These are phyloP conservation scores for Allolobophora icterica DNA, from an alignment of 2,888 invertebrate species.

Conservation along the genomic window DNA sequence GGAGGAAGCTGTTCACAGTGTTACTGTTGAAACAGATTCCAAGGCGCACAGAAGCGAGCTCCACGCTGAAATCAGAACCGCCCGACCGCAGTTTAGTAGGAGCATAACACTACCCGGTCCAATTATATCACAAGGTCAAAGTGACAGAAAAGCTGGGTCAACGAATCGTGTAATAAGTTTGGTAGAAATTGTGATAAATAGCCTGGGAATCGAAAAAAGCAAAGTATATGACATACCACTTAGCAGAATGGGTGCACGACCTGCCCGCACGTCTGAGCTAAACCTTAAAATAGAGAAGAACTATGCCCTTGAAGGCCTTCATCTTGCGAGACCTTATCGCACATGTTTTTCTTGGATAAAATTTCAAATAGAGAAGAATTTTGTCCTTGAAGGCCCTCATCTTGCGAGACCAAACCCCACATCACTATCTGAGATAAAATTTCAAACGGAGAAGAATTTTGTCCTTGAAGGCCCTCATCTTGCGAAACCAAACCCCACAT, in stretches of 20 bases:
- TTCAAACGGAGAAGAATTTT: background rate
- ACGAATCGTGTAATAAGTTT: background rate
- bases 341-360: background rate
- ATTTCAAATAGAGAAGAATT: too few species aligned
- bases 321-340: background rate
- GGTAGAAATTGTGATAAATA: background rate
- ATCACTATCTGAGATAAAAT: background rate
- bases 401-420: background rate
- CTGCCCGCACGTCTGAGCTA: background rate
- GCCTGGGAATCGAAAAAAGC: background rate
- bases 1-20: background rate
- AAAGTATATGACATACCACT: background rate
- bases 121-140: background rate
- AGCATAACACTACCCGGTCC: background rate
- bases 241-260: background rate
- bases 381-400: background rate
- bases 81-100: background rate
- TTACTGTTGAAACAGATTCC: background rate
- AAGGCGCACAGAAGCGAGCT: background rate
- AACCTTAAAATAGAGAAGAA: background rate
- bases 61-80: background rate
- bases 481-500: too few species aligned
- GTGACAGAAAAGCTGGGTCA: background rate
- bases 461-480: too few species aligned
- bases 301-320: background rate